Conservation (phyloP, 2,888 invertebrate genomes). For the Dasysyrphus tricinctus region DNA sequence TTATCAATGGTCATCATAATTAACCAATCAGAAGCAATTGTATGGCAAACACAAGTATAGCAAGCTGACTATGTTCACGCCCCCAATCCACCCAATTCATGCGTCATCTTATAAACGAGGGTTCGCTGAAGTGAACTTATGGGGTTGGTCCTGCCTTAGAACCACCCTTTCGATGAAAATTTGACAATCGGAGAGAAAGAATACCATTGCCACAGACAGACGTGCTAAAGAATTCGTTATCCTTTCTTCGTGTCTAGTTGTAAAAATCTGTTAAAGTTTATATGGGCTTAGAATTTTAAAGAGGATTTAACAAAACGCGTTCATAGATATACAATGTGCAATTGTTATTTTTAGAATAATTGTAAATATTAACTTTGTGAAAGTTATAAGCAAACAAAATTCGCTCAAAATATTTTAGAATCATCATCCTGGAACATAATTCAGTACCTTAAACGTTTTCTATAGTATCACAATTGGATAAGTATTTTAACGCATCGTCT, state of each 20-base stretch:
- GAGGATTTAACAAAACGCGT: constrained; percentile 48
- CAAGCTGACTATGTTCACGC: constrained; percentile 41
- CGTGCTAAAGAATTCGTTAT: constrained; percentile 82
- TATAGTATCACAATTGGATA: constrained; percentile 68
- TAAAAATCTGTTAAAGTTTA: constrained; percentile 83
- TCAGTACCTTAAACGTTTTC: constrained; percentile 55
- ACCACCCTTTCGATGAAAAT: constrained; percentile 65
- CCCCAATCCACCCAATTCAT: constrained; percentile 71
- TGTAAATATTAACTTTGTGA: constrained; percentile 70
- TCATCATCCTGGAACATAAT: constrained; percentile 45
- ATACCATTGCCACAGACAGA: constrained; percentile 72
- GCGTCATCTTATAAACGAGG: constrained; percentile 55
- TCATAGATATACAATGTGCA: constrained; percentile 54
- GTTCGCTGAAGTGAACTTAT: constrained; percentile 26
- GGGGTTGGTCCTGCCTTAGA: constrained; percentile 58
- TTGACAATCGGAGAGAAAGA: constrained; percentile 72
- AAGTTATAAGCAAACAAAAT: constrained; percentile 59
- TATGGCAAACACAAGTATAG: constrained; percentile 47
- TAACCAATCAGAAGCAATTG: constrained; percentile 63
- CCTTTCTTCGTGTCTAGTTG: constrained; percentile 83
- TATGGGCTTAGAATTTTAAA: constrained; percentile 78
- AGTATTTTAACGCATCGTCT: constrained; percentile 49
- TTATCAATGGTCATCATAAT: constrained; percentile 42
- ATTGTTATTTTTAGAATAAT: constrained; percentile 68
- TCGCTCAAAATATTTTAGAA: constrained; percentile 19